Evolutionary conservation across 92 coral and sea anemone genomes (phyloP).

Genomic region (Epizoanthus stellaris): DNA sequence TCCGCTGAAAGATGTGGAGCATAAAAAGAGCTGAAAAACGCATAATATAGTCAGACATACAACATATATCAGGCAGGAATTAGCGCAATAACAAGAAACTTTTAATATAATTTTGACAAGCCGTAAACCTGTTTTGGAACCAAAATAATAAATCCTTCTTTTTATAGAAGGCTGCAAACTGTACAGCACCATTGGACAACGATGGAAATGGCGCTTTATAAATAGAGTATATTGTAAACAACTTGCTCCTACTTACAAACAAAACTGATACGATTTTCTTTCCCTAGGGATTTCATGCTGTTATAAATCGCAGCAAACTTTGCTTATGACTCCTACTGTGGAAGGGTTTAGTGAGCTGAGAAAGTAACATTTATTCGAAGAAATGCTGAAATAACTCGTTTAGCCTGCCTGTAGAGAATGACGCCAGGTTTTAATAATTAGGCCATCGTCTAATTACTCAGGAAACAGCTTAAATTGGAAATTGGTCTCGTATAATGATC

Average conservation of each 20-base stretch:
- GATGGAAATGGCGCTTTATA: not conserved
- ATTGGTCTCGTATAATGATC: no score
- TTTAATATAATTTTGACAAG: not conserved
- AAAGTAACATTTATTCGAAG: not conserved
- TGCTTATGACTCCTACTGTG: not conserved
- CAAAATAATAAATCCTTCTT: not conserved
- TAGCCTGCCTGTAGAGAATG: not conserved
- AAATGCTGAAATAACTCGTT: not conserved
- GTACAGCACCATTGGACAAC: not conserved
- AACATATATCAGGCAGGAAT: not conserved
- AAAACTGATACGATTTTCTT: not conserved
- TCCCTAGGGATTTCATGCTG: not conserved
- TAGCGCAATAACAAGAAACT: not conserved
- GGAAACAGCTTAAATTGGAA: not conserved
- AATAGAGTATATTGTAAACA: not conserved
- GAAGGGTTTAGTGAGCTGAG: not conserved
- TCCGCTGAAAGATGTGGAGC: not conserved
- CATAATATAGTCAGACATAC: constrained; percentile 3
- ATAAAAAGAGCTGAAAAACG: not conserved
- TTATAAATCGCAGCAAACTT: not conserved
- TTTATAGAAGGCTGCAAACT: not conserved
- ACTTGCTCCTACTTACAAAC: not conserved
- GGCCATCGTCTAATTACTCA: not conserved
- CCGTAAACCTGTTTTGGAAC: not conserved
- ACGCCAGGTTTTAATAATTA: not conserved